Percentiles rank a stretch among this genome's conserved stretches.
These are phyloP conservation scores for Pissodes strobi DNA, from an alignment of 1,140 invertebrate species.

Conservation along the genomic window DNA sequence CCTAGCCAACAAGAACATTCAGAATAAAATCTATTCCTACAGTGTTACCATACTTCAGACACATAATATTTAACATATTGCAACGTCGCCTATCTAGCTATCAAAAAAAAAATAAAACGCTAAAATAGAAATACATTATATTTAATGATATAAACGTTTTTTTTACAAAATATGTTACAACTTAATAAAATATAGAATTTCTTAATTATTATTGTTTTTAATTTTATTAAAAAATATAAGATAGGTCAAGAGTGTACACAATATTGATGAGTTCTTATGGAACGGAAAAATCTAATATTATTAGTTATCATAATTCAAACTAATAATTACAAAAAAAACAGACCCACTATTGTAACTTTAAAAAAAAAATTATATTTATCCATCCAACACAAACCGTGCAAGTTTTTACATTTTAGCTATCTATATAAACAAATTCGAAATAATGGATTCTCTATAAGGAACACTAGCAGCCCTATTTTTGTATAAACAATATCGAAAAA, in stretches of 20 bases:
- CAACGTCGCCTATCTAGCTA: no score
- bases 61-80: no score
- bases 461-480: no score
- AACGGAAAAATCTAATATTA: background rate
- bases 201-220: slow-evolving; percentile 4
- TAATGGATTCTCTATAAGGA: no score
- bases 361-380: background rate
- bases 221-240: background rate
- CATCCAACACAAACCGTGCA: no score
- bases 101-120: slow-evolving; percentile 8
- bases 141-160: slow-evolving; percentile 7
- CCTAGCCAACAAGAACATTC: no score
- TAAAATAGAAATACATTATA: slow-evolving; percentile 16
- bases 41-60: no score
- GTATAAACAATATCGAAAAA: no score
- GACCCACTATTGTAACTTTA: background rate
- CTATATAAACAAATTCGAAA: no score
- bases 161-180: slow-evolving; percentile 17
- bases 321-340: background rate
- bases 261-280: background rate
- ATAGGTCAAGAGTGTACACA: background rate
- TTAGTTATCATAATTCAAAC: background rate
- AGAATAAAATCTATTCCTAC: no score
- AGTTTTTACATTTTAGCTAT: no score
- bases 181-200: slow-evolving; percentile 12